Evolutionary conservation across 1,140 invertebrate genomes (phyloP).

Genomic region (Triops longicaudatus): DNA sequence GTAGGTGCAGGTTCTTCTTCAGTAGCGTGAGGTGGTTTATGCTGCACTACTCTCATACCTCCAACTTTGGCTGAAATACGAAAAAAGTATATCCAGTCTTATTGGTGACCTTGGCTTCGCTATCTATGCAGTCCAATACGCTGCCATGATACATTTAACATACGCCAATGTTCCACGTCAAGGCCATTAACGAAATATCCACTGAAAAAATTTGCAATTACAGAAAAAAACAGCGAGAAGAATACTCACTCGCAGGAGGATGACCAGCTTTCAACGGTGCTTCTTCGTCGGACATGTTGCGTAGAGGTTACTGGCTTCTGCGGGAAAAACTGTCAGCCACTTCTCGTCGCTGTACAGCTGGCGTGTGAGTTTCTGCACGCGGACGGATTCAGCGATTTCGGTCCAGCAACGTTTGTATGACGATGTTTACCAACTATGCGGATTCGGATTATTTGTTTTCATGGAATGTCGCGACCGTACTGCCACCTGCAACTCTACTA

Average conservation of each 20-base stretch:
- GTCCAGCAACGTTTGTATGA: too few relatives aligned
- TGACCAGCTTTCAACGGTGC: constrained; percentile 24
- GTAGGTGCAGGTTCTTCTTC: background rate
- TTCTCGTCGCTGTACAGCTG: background rate
- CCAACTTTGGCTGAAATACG: constrained; percentile 23
- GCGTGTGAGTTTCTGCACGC: too few relatives aligned
- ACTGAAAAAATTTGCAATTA: background rate
- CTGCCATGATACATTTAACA: background rate
- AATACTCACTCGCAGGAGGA: constrained; percentile 25
- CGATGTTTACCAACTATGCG: too few relatives aligned
- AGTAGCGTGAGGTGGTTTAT: constrained; percentile 12
- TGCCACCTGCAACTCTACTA: too few relatives aligned
- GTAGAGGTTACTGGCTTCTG: background rate
- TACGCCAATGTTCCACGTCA: background rate
- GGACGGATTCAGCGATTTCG: too few relatives aligned
- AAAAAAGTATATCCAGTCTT: background rate
- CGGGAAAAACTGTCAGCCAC: background rate
- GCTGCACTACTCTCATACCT: constrained; percentile 23
- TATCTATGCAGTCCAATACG: background rate
- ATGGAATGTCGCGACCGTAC: too few relatives aligned
- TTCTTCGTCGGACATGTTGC: constrained; percentile 23
- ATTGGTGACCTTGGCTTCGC: background rate
- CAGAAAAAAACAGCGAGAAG: background rate
- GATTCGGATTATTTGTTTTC: too few relatives aligned
- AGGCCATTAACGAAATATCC: background rate